These are phyloP conservation scores for Buceros bicornis DNA, from an alignment of 2,797 vertebrate species.

Conservation along the genomic window DNA sequence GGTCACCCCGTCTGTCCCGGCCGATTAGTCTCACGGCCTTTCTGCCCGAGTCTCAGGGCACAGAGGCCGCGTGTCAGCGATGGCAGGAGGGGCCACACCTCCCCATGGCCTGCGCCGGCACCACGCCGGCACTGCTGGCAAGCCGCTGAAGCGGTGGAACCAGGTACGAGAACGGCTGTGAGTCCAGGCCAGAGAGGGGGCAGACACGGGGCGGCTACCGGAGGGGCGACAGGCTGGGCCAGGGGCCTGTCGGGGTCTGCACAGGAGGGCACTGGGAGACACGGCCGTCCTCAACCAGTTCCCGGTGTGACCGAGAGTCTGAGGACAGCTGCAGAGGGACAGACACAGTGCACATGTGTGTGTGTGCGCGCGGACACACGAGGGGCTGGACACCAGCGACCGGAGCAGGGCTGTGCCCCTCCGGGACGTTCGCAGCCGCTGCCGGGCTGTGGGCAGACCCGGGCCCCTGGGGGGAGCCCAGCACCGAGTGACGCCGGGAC, in stretches of 20 bases:
- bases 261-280: neutral
- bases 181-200: neutral
- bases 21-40: neutral
- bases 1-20: neutral
- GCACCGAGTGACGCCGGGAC: neutral
- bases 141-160: neutral
- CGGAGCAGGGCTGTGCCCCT: neutral
- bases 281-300: too few species aligned
- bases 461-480: neutral
- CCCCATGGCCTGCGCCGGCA: accelerated
- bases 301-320: neutral
- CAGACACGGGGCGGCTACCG: neutral
- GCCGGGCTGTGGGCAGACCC: neutral
- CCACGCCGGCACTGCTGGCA: neutral
- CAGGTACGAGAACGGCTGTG: neutral
- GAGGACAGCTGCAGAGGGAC: too few species aligned
- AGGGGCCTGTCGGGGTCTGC: neutral
- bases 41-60: too few species aligned
- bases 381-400: neutral
- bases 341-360: accelerated
- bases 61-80: accelerated
- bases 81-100: neutral
- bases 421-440: neutral
- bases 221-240: neutral
- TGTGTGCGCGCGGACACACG: too few species aligned